Percentiles rank a stretch among this genome's conserved stretches.
Conservation (phyloP, 2,888 invertebrate species). For the Margaritifera margaritifera region DNA sequence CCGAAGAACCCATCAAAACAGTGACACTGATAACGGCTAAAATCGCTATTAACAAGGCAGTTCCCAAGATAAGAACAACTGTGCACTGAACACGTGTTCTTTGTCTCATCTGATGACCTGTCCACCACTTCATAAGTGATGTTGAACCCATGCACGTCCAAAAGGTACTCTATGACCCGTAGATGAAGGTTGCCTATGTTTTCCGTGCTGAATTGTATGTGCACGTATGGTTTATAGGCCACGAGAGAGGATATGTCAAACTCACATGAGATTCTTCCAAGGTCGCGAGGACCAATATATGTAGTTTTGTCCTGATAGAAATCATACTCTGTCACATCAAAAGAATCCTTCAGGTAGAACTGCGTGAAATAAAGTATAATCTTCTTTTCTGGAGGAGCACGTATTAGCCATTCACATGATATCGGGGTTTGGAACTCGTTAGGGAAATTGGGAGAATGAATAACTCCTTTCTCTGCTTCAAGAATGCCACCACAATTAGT, state of each 20-base stretch:
- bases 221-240: conserved; percentile 81
- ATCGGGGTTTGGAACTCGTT: conserved; percentile 86
- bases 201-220: conserved; percentile 82
- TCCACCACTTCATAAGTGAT: conserved; percentile 88
- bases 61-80: conserved; percentile 90
- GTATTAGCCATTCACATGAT: conserved; percentile 90
- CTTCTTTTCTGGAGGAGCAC: conserved; percentile 77
- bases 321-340: conserved; percentile 63
- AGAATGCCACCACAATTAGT: conserved; percentile 54
- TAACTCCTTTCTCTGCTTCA: conserved; percentile 45
- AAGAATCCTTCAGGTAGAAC: conserved; percentile 79
- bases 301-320: conserved; percentile 50
- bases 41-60: conserved; percentile 83
- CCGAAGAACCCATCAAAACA: conserved; percentile 89
- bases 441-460: conserved; percentile 90
- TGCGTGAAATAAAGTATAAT: conserved; percentile 92
- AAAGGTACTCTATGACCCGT: conserved; percentile 84
- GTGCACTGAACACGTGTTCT: conserved; percentile 80
- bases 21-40: conserved; percentile 75
- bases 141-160: conserved; percentile 93
- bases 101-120: conserved; percentile 41
- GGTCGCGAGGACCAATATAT: conserved; percentile 48
- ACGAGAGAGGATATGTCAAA: conserved; percentile 57
- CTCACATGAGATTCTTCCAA: conserved; percentile 59
- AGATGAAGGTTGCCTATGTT: conserved; percentile 80